Conservation (phyloP, 2,113 vertebrate genomes). For the Cacatua alba region DNA sequence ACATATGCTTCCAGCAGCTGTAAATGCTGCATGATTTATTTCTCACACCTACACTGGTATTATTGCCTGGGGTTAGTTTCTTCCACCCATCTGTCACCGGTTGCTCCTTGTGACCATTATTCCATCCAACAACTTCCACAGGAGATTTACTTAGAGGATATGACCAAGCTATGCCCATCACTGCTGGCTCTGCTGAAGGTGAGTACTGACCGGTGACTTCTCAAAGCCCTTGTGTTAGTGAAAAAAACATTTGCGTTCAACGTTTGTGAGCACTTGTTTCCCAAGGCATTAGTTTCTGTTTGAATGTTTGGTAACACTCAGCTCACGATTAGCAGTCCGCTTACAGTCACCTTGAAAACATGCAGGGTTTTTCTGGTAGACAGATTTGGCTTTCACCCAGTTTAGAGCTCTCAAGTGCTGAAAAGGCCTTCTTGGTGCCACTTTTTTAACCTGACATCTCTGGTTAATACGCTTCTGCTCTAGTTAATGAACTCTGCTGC, state of each 20-base stretch:
- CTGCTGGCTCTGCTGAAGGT: background rate
- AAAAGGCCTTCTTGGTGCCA: background rate
- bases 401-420: background rate
- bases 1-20: background rate
- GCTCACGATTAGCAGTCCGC: background rate
- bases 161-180: background rate
- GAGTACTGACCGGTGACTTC: background rate
- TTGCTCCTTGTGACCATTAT: background rate
- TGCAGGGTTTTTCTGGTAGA: background rate
- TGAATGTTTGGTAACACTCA: background rate
- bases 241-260: background rate
- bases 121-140: background rate
- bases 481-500: background rate
- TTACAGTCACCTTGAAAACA: background rate
- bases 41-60: background rate
- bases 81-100: background rate
- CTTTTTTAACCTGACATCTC: background rate
- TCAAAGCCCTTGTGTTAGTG: background rate
- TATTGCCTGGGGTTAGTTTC: background rate
- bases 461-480: background rate
- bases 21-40: accelerated
- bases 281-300: background rate
- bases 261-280: background rate
- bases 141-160: background rate
- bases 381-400: background rate